Percentiles rank a stretch among this genome's conserved stretches.
These are phyloP conservation scores for Neotoxoptera formosana DNA, from an alignment of 1,140 invertebrate species.

Conservation along the genomic window DNA sequence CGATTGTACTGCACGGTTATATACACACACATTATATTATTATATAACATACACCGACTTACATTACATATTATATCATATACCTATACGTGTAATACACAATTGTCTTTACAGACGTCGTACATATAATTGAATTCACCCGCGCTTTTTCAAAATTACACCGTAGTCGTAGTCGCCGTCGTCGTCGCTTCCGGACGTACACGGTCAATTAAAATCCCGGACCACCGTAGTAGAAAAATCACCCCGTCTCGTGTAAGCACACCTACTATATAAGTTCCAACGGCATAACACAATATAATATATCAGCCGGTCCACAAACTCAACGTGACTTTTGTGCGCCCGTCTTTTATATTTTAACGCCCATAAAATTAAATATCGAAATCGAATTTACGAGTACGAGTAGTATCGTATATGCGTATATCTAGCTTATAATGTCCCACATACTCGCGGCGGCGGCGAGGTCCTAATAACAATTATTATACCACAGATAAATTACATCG, in stretches of 20 bases:
- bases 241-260: neutral
- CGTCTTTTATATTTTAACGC: neutral
- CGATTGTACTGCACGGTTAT: slow-evolving; percentile 34
- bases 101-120: neutral
- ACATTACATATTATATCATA: no score
- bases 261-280: neutral
- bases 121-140: slow-evolving; percentile 55
- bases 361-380: slow-evolving; percentile 22
- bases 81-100: neutral
- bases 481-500: neutral
- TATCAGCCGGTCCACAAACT: neutral
- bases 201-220: slow-evolving; percentile 53
- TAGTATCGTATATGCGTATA: no score
- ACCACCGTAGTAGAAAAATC: slow-evolving; percentile 42
- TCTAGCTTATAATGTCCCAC: no score
- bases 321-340: slow-evolving; percentile 2
- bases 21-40: neutral
- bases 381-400: neutral
- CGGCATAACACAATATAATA: neutral
- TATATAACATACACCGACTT: neutral
- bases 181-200: slow-evolving; percentile 53
- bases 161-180: neutral
- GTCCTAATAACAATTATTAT: neutral
- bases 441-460: neutral
- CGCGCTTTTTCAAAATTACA: slow-evolving; percentile 42